Conservation (phyloP, 2,797 vertebrate genomes). For the Propithecus perrieri region DNA sequence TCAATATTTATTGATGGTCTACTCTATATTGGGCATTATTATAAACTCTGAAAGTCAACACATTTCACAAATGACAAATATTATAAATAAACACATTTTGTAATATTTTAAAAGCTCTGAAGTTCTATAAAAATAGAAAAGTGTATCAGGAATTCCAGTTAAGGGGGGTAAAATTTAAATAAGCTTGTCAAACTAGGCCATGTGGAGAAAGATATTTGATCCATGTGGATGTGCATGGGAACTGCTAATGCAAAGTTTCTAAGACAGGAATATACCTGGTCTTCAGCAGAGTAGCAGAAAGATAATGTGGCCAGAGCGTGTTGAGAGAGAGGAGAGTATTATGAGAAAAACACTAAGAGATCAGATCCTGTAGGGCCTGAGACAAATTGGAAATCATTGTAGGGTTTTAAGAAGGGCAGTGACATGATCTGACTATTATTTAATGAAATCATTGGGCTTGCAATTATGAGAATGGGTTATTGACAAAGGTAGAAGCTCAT, state of each 20-base stretch:
- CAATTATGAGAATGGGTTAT: too few species aligned
- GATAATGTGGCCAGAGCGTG: neutral
- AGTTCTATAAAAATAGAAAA: neutral
- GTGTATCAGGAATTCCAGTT: neutral
- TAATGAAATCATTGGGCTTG: neutral
- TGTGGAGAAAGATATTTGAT: neutral
- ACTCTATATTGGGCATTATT: neutral
- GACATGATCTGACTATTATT: neutral
- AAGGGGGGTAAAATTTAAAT: neutral
- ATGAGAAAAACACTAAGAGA: neutral
- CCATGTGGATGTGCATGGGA: neutral
- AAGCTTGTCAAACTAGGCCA: neutral
- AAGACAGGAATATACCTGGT: neutral
- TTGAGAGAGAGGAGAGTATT: neutral
- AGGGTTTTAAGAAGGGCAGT: neutral
- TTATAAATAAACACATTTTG: neutral
- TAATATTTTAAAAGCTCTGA: neutral
- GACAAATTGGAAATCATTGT: neutral
- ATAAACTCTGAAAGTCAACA: neutral
- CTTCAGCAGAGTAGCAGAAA: neutral
- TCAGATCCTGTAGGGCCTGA: neutral
- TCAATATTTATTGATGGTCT: neutral
- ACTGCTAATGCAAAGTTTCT: neutral
- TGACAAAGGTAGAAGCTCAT: neutral
- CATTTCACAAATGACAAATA: neutral